A percentile compares a stretch with the other conserved stretches of the same genome.
These are phyloP conservation scores for Fukomys damarensis DNA, from an alignment of 2,113 vertebrate species.

Conservation along the genomic window DNA sequence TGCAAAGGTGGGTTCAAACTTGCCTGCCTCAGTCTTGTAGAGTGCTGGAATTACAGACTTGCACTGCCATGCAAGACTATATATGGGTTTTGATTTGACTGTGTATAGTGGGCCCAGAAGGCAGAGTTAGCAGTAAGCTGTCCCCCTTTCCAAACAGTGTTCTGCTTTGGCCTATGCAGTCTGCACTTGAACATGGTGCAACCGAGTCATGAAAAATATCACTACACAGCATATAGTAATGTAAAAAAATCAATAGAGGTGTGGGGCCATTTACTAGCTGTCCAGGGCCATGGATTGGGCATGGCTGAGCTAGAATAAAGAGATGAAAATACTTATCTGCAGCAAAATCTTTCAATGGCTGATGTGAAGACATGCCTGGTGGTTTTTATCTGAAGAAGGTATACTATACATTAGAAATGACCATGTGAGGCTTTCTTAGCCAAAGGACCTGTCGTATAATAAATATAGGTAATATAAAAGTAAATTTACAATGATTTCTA, in stretches of 20 bases:
- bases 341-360: background rate
- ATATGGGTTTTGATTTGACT: background rate
- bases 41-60: background rate
- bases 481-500: background rate
- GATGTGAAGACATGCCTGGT: slow-evolving; percentile 49
- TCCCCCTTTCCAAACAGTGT: background rate
- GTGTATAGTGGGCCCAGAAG: background rate
- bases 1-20: background rate
- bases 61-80: background rate
- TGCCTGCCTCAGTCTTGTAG: background rate
- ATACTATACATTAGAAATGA: background rate
- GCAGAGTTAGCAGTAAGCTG: background rate
- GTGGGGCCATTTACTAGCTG: background rate
- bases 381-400: background rate
- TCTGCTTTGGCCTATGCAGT: background rate
- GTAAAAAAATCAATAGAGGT: background rate
- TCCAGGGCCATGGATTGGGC: background rate
- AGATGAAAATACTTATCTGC: slow-evolving; percentile 22
- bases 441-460: background rate
- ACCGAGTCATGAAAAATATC: background rate
- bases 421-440: background rate
- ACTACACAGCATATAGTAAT: background rate
- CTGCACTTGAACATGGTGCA: background rate
- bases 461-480: background rate
- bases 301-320: slow-evolving; percentile 14